These are phyloP conservation scores for Scarus forsteni DNA, from an alignment of 2,797 vertebrate species.

Conservation along the genomic window DNA sequence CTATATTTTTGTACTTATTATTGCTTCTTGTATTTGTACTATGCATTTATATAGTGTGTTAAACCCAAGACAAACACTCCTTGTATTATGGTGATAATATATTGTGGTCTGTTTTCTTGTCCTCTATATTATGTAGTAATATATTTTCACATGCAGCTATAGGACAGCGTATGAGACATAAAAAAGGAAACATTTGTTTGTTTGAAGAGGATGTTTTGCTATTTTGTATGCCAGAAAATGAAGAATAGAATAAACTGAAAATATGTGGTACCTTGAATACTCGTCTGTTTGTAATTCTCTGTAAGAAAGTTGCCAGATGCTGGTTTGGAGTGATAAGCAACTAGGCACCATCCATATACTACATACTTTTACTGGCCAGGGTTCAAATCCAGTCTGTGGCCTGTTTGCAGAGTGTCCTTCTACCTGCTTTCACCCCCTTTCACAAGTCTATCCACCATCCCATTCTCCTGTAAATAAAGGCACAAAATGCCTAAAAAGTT, in stretches of 20 bases:
- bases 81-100: conserved; percentile 85
- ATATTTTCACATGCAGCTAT: conserved; percentile 89
- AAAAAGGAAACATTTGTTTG: conserved; percentile 70
- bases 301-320: no score
- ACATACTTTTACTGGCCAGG: no score
- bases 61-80: conserved; percentile 70
- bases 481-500: no score
- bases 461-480: no score
- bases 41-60: conserved; percentile 70
- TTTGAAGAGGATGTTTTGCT: conserved; percentile 75
- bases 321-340: no score
- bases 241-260: conserved; percentile 80
- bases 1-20: conserved; percentile 84
- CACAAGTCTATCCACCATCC: no score
- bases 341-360: no score
- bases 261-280: conserved; percentile 71
- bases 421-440: no score
- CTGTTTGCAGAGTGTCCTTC: no score
- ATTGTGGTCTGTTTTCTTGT: conserved; percentile 80
- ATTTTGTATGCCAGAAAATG: conserved; percentile 82
- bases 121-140: conserved; percentile 87
- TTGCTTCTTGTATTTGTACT: conserved; percentile 75
- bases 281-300: no score
- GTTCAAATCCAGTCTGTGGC: no score
- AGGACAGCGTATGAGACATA: conserved; percentile 70